Evolutionary conservation across 2,113 vertebrate genomes (phyloP).

Genomic region (Entosphenus tridentatus): DNA sequence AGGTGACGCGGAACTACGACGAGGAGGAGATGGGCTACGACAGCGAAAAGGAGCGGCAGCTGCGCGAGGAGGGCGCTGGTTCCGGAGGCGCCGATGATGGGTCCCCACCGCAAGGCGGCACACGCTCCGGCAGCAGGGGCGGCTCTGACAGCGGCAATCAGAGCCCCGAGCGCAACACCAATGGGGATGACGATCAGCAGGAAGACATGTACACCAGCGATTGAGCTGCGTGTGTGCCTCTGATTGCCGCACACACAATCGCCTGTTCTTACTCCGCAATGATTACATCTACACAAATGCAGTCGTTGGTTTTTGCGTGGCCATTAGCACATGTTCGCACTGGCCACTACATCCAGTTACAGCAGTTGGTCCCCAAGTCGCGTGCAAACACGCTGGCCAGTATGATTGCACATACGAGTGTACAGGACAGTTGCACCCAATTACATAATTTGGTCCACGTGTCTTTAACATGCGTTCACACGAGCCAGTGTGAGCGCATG

Average conservation of each 20-base stretch:
- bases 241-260: not conserved
- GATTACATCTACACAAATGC: not conserved
- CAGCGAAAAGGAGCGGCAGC: constrained; percentile 59
- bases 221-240: constrained; percentile 21
- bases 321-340: not conserved
- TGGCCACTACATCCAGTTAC: not conserved
- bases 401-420: not conserved
- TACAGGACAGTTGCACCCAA: no score
- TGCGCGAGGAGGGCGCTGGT: constrained; percentile 38
- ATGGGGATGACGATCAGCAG: constrained; percentile 77
- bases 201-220: constrained; percentile 99
- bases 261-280: not conserved
- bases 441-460: no score
- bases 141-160: constrained; percentile 19
- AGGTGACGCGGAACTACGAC: constrained; percentile 93
- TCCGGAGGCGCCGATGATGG: constrained; percentile 33
- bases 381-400: not conserved
- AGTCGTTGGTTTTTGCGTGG: not conserved
- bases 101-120: constrained; percentile 19
- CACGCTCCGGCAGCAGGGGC: constrained; percentile 14
- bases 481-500: no score
- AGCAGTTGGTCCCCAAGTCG: not conserved
- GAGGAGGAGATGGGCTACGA: constrained; percentile 94
- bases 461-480: no score
- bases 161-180: constrained; percentile 55